A percentile compares a stretch with the other conserved stretches of the same genome.
phyloP scores from a whole-genome alignment of 2,113 vertebrate genomes.

The Nipponia nippon region DNA sequence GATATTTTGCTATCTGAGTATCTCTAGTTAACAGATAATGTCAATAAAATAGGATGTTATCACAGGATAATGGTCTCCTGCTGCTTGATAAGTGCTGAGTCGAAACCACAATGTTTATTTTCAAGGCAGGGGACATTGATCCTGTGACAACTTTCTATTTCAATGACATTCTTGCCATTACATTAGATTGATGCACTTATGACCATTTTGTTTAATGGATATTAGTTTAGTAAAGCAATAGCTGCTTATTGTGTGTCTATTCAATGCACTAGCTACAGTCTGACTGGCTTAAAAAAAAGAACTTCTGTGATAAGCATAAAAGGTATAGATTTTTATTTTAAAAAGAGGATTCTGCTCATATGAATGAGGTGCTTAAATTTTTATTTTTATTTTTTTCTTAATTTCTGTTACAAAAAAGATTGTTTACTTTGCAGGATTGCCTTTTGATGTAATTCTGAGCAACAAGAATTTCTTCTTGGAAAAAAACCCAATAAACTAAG shows the following conservation, averaged over 20 bases:
- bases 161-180: constrained; percentile 41
- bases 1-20: constrained; percentile 39
- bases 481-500: not conserved
- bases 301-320: not conserved
- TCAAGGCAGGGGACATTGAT: constrained; percentile 61
- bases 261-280: not conserved
- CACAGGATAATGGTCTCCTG: constrained; percentile 49
- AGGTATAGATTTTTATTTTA: not conserved
- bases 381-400: not conserved
- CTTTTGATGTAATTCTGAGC: not conserved
- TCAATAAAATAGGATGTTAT: constrained; percentile 58
- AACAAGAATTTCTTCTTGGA: not conserved
- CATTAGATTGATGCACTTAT: constrained; percentile 32
- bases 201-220: constrained; percentile 30
- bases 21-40: constrained; percentile 52
- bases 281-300: not conserved
- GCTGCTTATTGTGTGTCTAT: not conserved
- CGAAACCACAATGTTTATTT: constrained; percentile 41
- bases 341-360: not conserved
- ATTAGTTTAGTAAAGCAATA: constrained; percentile 1
- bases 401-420: not conserved
- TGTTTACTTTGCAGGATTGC: not conserved
- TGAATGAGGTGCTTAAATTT: not conserved
- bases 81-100: constrained; percentile 47
- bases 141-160: constrained; percentile 25